phyloP scores from a whole-genome alignment of 1,140 invertebrate species.

The Daktulosphaira vitifoliae region DNA sequence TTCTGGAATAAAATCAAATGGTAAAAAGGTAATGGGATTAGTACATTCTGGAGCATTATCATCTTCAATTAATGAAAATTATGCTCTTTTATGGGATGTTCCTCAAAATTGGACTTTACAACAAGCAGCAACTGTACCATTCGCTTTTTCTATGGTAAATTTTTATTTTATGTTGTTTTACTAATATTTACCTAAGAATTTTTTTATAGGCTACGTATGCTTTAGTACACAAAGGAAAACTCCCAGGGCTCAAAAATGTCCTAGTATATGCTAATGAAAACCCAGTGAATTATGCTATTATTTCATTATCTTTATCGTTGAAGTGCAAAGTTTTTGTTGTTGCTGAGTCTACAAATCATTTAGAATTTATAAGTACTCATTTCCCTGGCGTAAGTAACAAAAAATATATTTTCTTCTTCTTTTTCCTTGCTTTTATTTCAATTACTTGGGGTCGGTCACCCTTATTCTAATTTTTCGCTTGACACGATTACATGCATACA shows the following conservation, averaged over 20 bases:
- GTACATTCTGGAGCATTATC: conserved; percentile 1
- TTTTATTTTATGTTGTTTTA: neutral
- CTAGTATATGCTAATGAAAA: neutral
- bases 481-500: too few relatives aligned
- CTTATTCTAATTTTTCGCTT: too few relatives aligned
- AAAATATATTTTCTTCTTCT: too few relatives aligned
- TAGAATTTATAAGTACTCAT: neutral
- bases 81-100: conserved; percentile 46
- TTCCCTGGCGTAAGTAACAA: conserved; percentile 8
- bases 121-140: conserved; percentile 56
- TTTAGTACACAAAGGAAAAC: conserved; percentile 15
- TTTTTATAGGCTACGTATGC: conserved; percentile 15
- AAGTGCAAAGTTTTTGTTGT: conserved; percentile 14
- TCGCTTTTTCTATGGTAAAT: conserved; percentile 48
- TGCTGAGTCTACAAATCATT: conserved; percentile 1
- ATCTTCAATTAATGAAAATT: neutral
- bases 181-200: neutral
- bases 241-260: conserved; percentile 13
- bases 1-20: conserved; percentile 20
- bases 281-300: neutral
- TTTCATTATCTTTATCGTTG: neutral
- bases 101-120: conserved; percentile 52
- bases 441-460: too few relatives aligned
- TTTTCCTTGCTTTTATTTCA: too few relatives aligned
- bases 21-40: conserved; percentile 29